Evolutionary conservation across 2,797 vertebrate genomes (phyloP), one percentile per base, ranked within the genome.

Genomic region (Megaceryle alcyon): DNA sequence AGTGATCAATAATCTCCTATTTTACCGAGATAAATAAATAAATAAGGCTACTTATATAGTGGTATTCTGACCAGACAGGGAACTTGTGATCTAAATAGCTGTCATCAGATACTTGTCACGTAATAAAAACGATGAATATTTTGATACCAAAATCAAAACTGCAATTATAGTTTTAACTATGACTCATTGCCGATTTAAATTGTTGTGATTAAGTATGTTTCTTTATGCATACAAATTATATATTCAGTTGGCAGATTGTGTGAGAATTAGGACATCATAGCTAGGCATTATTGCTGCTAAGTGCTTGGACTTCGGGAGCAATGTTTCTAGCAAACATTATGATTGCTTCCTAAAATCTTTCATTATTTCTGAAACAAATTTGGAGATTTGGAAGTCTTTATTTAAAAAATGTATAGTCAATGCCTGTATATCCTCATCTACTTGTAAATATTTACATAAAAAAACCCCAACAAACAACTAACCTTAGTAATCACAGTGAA

Each of bases 121-220:
- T 92, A 92, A 94, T 69, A 90, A 85, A 90, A 91, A 80, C 76
- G 43, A 69, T 51, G 91, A 94, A 92, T 97, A 96, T 96, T 96
- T 96, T 95, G 86, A 93, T 92, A 89, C 54, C 65, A 87, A 96
- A 95, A 92, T 97, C 86, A 96, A 96, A 96, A 95, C 95, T 85
- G 92, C 54, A 91, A 93, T 96, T 96, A 94, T 83, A 81, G 82
- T 93, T 96, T 72, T 91, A 96, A 96, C 69, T 88, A 26, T 95
- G 94, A 96, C n/a, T 95, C 96, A 96, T 80, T 89, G 76, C 89
- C 90, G 87, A 92, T 95, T 86, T 93, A 91, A 89, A 92, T 92
- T 93, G 91, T 94, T 96, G 69, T 96, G 92, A 96, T 96, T 88
- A 93, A 91, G 70, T 59, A 53, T 66, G 65, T 86, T 90, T 94